Percentiles rank a stretch among this genome's conserved stretches.
These are phyloP conservation scores for Lingula anatina DNA, from an alignment of 2,888 invertebrate species.

Conservation along the genomic window DNA sequence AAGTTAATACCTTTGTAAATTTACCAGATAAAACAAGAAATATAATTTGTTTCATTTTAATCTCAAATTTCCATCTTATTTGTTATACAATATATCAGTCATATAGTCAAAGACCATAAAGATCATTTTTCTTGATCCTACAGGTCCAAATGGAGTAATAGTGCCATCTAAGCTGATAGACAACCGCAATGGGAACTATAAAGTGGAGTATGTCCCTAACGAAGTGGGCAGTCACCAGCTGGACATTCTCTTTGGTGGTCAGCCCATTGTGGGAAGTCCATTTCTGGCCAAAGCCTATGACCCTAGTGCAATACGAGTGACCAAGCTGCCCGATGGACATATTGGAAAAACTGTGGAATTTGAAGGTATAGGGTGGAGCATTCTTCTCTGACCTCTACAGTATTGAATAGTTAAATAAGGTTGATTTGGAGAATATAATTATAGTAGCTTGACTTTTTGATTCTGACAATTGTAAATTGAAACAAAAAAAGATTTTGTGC, in stretches of 20 bases:
- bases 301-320: conserved; percentile 66
- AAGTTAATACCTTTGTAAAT: not conserved
- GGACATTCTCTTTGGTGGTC: conserved; percentile 52
- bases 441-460: no score
- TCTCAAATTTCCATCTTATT: no score
- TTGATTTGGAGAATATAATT: not conserved
- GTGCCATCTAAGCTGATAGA: conserved; percentile 15
- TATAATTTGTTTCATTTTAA: no score
- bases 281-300: conserved; percentile 84
- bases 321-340: conserved; percentile 80
- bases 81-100: no score
- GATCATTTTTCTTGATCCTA: conserved; percentile 8
- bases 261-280: conserved; percentile 79
- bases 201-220: conserved; percentile 29
- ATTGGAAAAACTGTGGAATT: conserved; percentile 92
- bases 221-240: conserved; percentile 58
- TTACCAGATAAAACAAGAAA: not conserved
- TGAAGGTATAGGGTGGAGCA: conserved; percentile 67
- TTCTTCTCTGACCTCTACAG: not conserved
- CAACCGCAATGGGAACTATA: conserved; percentile 14
- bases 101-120: no score
- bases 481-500: no score
- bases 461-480: no score
- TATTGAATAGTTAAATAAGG: not conserved
- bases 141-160: conserved; percentile 20